Base-by-base conservation (phyloP, 2,797 vertebrate species). In the Schizopygopsis pylzovi region DNA sequence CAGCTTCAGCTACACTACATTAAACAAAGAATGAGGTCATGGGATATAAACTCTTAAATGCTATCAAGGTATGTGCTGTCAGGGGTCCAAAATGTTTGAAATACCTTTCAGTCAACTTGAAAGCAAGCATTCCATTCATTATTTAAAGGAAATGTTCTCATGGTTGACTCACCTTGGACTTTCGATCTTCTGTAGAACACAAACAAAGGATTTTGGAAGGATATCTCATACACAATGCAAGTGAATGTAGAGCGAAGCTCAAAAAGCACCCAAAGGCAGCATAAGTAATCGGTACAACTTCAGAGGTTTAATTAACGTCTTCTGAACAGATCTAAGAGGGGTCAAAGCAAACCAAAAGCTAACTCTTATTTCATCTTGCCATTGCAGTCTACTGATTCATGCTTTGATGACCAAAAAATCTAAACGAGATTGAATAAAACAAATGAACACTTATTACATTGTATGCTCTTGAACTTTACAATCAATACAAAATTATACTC, bases 71-170 rank as follows among this genome's bases (percentile, higher is more conserved):
- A 39, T 45, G 52, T 78, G 76, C 8, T 12, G 22, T 84, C 15
- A 82, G 22, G 84, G 49, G 43, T 43, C 56, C n/a, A 61, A 61
- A 61, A 25, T 61, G 56, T 61, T 79, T 68, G 7, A 41, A 84
- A 83, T 78, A 73, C n/a, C 70, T 56, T 52, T 80, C 77, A 43
- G 4, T 47, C 75, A 82, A 12, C 28, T 6, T 45, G 76, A 33
- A 41, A 81, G 18, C 52, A 54, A 77, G 49, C 81, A 86, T 87
- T 88, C 81, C 63, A 59, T 85, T 49, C 39, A 56, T 56, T 47
- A 43, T 56, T 47, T n/a, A 56, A 81, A 59, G 22, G 15, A 9
- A n/a, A 76, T 7, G 18, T 70, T 41, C 67, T 70, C 67, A 41
- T 71, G 20, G 12, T 10, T 8, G n/a, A 61, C n/a, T 61, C n/a